Percentiles rank a stretch among this genome's conserved stretches.
phyloP scores from a whole-genome alignment of 37 sponge, comb jelly and placozoan species.

The Geodia barretti region DNA sequence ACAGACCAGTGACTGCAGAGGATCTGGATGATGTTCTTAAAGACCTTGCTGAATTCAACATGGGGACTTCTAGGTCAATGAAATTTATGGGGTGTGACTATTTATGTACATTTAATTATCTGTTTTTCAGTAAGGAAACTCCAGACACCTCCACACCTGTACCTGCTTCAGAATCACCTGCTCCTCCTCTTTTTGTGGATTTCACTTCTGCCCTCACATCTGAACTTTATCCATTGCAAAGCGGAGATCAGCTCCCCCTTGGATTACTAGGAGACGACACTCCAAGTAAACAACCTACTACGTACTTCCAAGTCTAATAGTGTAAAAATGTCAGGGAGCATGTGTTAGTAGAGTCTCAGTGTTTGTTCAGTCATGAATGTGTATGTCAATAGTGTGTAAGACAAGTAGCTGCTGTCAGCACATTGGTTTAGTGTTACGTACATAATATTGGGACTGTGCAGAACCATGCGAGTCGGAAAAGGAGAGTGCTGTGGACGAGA shows the following conservation, averaged over 20 bases:
- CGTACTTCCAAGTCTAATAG: background rate
- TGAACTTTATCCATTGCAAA: background rate
- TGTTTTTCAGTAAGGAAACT: background rate
- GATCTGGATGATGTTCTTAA: constrained; percentile 38
- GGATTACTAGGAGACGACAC: background rate
- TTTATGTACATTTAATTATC: too few relatives aligned
- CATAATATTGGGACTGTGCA: too few relatives aligned
- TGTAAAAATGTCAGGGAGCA: background rate
- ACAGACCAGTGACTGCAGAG: constrained; percentile 33
- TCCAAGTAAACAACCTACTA: background rate
- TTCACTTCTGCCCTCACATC: background rate
- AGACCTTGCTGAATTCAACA: constrained; percentile 21
- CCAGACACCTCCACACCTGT: background rate
- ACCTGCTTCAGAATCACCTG: background rate
- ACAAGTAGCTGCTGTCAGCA: too few relatives aligned
- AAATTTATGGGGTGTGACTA: too few relatives aligned
- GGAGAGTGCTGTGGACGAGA: constrained; percentile 1
- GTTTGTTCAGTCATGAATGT: too few relatives aligned
- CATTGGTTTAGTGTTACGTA: too few relatives aligned
- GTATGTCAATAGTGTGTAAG: too few relatives aligned
- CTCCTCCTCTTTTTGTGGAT: background rate
- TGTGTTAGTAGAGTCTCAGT: background rate
- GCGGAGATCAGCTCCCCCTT: background rate
- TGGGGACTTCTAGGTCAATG: background rate
- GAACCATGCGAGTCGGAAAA: background rate